These are phyloP conservation scores for Netelia inedita DNA, from an alignment of 2,888 invertebrate genomes.

Conservation along the genomic window DNA sequence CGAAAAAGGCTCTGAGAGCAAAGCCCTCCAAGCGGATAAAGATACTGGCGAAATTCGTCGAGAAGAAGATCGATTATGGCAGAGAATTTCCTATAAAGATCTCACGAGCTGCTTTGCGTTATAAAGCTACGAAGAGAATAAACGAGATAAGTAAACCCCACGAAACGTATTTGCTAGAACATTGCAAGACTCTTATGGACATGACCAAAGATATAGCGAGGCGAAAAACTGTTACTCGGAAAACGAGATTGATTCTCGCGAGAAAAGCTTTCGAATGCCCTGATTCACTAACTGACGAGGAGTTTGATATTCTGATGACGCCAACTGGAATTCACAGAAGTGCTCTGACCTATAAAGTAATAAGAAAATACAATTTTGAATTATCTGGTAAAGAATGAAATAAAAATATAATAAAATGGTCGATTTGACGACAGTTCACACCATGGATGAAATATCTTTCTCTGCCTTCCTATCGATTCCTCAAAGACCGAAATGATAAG, in stretches of 20 bases:
- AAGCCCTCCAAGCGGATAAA: slow-evolving; percentile 68
- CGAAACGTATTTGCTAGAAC: slow-evolving; percentile 53
- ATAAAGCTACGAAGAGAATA: slow-evolving; percentile 72
- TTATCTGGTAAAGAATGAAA: too few species aligned
- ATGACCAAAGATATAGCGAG: slow-evolving; percentile 18
- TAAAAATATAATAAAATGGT: too few species aligned
- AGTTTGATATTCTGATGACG: slow-evolving; percentile 71
- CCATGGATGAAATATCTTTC: slow-evolving; percentile 75
- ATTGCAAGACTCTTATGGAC: slow-evolving; percentile 60
- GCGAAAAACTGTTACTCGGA: slow-evolving; percentile 23
- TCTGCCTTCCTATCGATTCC: slow-evolving; percentile 72
- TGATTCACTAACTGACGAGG: slow-evolving; percentile 71
- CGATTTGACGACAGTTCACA: slow-evolving; percentile 69
- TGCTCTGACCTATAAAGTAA: slow-evolving; percentile 74
- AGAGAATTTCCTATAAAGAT: slow-evolving; percentile 71
- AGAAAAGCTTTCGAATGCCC: slow-evolving; percentile 71
- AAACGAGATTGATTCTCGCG: slow-evolving; percentile 33
- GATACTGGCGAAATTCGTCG: slow-evolving; percentile 67
- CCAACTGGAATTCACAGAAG: slow-evolving; percentile 70
- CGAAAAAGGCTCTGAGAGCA: slow-evolving; percentile 68
- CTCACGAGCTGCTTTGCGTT: slow-evolving; percentile 71
- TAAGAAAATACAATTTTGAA: neutral
- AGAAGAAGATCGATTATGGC: slow-evolving; percentile 58
- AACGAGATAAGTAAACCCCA: slow-evolving; percentile 71
- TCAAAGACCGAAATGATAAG: slow-evolving; percentile 73